Evolutionary conservation across 1,140 invertebrate genomes (phyloP), one percentile per base, ranked within the genome.

Genomic region (Euwallacea similis): DNA sequence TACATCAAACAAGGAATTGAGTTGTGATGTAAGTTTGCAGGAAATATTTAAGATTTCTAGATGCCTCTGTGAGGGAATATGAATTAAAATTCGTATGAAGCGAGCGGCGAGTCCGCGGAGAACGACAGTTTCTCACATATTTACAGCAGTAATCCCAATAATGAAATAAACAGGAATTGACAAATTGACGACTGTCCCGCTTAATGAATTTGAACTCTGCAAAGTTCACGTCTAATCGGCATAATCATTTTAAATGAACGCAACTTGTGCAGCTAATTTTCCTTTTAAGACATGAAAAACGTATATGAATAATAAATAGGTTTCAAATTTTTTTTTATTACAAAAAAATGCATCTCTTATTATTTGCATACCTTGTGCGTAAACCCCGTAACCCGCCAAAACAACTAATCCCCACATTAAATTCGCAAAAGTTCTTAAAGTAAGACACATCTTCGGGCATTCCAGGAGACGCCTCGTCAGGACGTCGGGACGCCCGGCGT

Each of bases 191-290:
- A 46, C 16, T 42, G 42, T 47, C n/a, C 15, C 63, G 47, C 50
- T 65, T 66, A 66, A 66, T 55, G 15, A 66, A 66, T 66, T 66
- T 66, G 63, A 66, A 66, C 63, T 44, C 63, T 10, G 33, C 50
- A 66, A 66, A 66, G 63, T 66, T 66, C 63, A 66, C 13, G 42
- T 21, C 21, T 46, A 63, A 63, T 63, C 44, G 42, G 55, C 63
- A 66, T 66, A 66, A 66, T 54, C 21, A n/a, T n/a, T 41, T 56
- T 13, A 33, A 56, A 56, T 13, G 8, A 16, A 58, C 10, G 55
- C 46, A 50, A 50, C 46, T 11, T 11, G 46, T 6, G 13, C 21
- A 58, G 50, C 13, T 8, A n/a, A 21, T 15, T 11, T 7, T 16
- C 10, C 13, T 6, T n/a, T 58, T 58, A 58, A n/a, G 15, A 16